These are phyloP conservation scores for Hirtodrosophila alboralis DNA, from an alignment of 2,888 invertebrate genomes.

Conservation along the genomic window DNA sequence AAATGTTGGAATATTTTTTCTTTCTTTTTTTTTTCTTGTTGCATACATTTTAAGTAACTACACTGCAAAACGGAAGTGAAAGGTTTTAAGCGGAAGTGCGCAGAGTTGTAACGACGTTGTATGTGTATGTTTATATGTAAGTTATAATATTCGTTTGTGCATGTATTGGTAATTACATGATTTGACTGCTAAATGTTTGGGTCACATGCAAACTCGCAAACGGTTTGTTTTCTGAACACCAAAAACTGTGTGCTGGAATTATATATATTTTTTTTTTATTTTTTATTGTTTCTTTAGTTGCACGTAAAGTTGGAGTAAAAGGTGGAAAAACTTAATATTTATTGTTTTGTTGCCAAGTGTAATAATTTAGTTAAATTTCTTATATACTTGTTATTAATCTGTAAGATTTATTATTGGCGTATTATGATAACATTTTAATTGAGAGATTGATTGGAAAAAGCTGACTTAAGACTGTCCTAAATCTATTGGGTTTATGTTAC, in stretches of 20 bases:
- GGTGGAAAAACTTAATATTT: too few species aligned
- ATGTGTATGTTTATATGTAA: slow-evolving; percentile 14
- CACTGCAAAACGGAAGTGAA: slow-evolving; percentile 64
- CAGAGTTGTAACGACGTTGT: slow-evolving; percentile 59
- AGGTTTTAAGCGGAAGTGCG: slow-evolving; percentile 74
- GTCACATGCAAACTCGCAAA: slow-evolving; percentile 55
- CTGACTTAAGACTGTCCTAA: too few species aligned
- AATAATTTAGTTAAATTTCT: too few species aligned
- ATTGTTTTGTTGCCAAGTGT: too few species aligned
- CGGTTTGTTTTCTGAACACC: slow-evolving; percentile 59
- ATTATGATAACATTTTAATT: too few species aligned
- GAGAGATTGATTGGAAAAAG: too few species aligned
- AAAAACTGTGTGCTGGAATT: slow-evolving; percentile 37
- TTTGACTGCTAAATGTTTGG: slow-evolving; percentile 54
- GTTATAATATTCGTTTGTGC: slow-evolving; percentile 8
- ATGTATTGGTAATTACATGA: slow-evolving; percentile 60
- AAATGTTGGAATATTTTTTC: slow-evolving; percentile 47
- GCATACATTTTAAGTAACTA: slow-evolving; percentile 44
- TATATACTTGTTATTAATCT: too few species aligned
- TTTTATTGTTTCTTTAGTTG: too few species aligned
- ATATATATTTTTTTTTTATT: slow-evolving; percentile 12
- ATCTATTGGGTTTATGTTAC: too few species aligned
- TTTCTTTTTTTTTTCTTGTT: slow-evolving; percentile 36
- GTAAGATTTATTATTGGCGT: too few species aligned
- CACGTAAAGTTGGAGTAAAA: slow-evolving; percentile 3